These are phyloP conservation scores for Holothuria leucospilota DNA, from an alignment of 53 echinoderm and acorn worm genomes.

Conservation along the genomic window DNA sequence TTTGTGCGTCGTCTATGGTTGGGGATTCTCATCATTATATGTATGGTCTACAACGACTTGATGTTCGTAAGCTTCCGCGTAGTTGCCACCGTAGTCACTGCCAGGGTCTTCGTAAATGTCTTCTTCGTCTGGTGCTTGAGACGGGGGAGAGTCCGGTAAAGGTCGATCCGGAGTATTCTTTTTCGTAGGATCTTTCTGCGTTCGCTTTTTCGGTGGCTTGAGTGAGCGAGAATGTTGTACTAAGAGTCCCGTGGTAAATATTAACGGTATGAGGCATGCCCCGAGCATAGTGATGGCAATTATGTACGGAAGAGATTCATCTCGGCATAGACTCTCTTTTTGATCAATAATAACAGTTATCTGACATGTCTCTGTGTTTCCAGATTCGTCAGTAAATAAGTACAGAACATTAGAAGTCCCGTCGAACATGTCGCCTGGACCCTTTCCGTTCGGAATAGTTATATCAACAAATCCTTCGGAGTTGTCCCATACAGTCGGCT, in stretches of 20 bases:
- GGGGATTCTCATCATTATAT: no score
- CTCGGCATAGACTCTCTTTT: neutral
- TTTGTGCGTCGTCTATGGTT: no score
- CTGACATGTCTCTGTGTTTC: conserved; percentile 3
- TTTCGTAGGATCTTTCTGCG: no score
- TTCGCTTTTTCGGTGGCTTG: no score
- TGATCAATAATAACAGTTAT: neutral
- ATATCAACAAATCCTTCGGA: neutral
- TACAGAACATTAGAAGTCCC: neutral
- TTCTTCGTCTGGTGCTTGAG: neutral
- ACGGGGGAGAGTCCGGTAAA: neutral
- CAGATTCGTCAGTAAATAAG: conserved; percentile 13
- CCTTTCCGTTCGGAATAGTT: neutral
- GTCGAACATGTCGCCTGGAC: neutral
- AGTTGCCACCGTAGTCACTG: no score
- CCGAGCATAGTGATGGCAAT: neutral
- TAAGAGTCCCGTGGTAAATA: neutral
- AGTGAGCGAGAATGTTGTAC: neutral
- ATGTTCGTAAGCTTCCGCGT: no score
- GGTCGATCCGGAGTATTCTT: no score
- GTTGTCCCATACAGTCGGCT: conserved; percentile 2
- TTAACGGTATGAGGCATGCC: neutral
- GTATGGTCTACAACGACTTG: no score
- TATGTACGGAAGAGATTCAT: neutral
- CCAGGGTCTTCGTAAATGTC: neutral